Percentiles rank a stretch among this genome's conserved stretches.
phyloP scores from a whole-genome alignment of 2,888 invertebrate species.

The Polydrusus cervinus region DNA sequence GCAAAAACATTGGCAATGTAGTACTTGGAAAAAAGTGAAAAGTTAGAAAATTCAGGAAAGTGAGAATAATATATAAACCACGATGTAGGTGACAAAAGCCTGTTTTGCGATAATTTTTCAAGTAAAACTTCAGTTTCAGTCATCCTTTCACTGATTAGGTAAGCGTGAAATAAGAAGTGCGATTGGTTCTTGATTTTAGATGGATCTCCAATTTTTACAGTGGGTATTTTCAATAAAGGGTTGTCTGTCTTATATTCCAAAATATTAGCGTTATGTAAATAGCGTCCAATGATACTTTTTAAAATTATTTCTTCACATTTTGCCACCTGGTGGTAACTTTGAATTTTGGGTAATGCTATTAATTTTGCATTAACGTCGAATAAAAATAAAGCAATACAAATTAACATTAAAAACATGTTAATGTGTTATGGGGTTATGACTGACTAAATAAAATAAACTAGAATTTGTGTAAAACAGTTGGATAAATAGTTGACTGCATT shows the following conservation, averaged over 20 bases:
- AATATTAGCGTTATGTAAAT: not conserved
- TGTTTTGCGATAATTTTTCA: not conserved
- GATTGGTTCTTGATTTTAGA: not conserved
- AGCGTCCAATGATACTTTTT: not conserved
- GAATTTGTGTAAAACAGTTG: no score
- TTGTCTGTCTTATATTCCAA: not conserved
- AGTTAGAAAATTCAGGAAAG: not conserved
- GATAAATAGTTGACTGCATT: no score
- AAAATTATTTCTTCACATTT: not conserved
- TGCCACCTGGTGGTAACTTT: not conserved
- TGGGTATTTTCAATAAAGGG: not conserved
- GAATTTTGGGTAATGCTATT: not conserved
- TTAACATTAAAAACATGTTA: not conserved
- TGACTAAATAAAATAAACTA: no score
- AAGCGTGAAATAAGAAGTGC: not conserved
- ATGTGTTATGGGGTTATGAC: no score
- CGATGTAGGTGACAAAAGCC: not conserved
- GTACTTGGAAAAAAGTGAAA: slow-evolving; percentile 20
- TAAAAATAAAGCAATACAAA: not conserved
- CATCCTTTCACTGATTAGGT: not conserved
- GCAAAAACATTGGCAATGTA: slow-evolving; percentile 10
- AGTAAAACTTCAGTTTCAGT: not conserved
- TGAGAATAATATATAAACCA: not conserved
- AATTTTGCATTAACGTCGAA: not conserved
- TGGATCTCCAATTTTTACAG: not conserved